Base-by-base conservation (phyloP, 2,888 invertebrate genomes). In the Dilophus febrilis region DNA sequence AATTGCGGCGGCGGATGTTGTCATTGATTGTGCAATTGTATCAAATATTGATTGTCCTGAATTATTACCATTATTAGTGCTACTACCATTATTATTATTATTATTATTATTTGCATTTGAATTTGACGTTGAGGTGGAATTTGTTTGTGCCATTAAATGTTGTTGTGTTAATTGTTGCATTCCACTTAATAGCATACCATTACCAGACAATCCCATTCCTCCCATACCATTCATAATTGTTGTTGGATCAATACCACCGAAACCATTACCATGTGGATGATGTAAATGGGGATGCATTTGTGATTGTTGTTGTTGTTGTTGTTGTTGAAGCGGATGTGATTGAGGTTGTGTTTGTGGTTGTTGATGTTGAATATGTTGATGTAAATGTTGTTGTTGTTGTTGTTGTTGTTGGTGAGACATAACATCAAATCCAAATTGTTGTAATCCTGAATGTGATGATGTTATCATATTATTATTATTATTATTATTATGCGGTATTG, bases 181-280 rank as follows among this genome's bases (percentile, higher is more conserved):
- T 13, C 53, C 50, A 46, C 59, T 51, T n/a, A n/a, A n/a, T 17
- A 51, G 50, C 35, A 60, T 48, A 44, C 54, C 55, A 43, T 59
- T 60, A 37, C 58, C 53, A 40, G n/a, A n/a, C n/a, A n/a, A n/a
- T n/a, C n/a, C n/a, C n/a, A n/a, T n/a, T n/a, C n/a, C n/a, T 32
- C 43, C 19, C 12, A 47, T 40, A 11, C 47, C 45, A 38, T 38
- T 38, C 38, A 38, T 19, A 13, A 42, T 44, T 13, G 31, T 32
- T 2, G 32, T 38, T 17, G 42, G 31, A 6, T 46, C 46, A 43
- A 46, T 40, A 12, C 41, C 41, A 31, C 37, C 40, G 29, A 42
- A 44, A 10, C 45, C 45, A 42, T 45, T 47, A 42, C 45, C 46
- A 35, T 46, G 45, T 22, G 22, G 22, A 6, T 22, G 22, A 22